A percentile compares a stretch with the other conserved stretches of the same genome.
Conservation (phyloP, 2,888 invertebrate genomes). For the Plagodis pulveraria region DNA sequence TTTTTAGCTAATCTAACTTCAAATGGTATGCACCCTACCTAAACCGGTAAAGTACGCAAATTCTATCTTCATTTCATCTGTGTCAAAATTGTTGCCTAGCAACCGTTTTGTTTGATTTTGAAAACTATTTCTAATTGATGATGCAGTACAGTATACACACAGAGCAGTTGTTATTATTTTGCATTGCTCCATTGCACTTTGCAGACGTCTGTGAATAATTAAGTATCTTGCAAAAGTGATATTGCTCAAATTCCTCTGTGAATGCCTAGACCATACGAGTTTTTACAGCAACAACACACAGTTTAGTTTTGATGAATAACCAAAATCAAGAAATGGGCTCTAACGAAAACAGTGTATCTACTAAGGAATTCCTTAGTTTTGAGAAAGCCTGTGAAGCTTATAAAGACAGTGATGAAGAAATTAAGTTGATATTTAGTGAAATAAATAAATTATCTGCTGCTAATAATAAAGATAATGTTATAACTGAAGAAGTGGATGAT, state of each 20-base stretch:
- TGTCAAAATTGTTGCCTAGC: conserved; percentile 46
- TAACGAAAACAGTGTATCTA: conserved; percentile 71
- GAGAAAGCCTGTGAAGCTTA: conserved; percentile 73
- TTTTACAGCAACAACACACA: conserved; percentile 52
- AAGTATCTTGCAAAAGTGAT: no score
- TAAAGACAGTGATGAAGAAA: conserved; percentile 84
- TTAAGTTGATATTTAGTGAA: conserved; percentile 88
- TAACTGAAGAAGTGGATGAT: conserved; percentile 69
- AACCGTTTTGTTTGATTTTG: conserved; percentile 44
- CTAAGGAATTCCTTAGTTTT: conserved; percentile 72
- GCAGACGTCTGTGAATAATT: no score
- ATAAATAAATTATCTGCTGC: conserved; percentile 84
- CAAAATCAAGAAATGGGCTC: conserved; percentile 57
- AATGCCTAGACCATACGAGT: no score
- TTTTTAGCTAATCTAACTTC: no score
- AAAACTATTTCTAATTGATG: no score
- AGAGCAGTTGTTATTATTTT: no score
- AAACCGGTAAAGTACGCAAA: no score
- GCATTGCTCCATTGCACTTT: no score
- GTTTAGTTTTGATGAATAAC: conserved; percentile 36
- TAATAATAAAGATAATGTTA: conserved; percentile 54
- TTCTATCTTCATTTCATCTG: no score
- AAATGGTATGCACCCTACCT: no score
- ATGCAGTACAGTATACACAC: no score
- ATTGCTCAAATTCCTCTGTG: no score